Conservation (phyloP, 2,797 vertebrate genomes). For the Champsocephalus esox region DNA sequence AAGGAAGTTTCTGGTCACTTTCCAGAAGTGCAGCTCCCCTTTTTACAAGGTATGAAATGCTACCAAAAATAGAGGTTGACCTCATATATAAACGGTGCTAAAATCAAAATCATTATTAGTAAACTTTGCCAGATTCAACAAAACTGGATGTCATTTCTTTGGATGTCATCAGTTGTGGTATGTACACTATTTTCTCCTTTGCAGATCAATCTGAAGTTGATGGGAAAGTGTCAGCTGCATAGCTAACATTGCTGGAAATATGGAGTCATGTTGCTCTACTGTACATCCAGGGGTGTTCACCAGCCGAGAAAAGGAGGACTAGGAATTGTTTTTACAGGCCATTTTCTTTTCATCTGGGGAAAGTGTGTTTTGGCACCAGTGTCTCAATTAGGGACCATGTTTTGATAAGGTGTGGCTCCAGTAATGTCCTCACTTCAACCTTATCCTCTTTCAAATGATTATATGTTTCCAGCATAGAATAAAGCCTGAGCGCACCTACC, state of each 20-base stretch:
- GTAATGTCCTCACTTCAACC: constrained; percentile 69
- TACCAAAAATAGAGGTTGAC: constrained; percentile 4
- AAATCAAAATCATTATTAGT: constrained; percentile 17
- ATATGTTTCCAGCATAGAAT: constrained; percentile 68
- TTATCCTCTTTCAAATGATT: constrained; percentile 77
- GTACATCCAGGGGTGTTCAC: constrained; percentile 73
- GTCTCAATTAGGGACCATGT: constrained; percentile 72
- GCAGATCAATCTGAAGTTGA: constrained; percentile 15
- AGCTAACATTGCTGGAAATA: constrained; percentile 49
- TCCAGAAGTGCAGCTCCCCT: constrained; percentile 13
- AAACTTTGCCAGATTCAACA: constrained; percentile 18
- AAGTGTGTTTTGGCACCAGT: constrained; percentile 72
- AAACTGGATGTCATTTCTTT: constrained; percentile 1
- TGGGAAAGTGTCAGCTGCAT: constrained; percentile 38
- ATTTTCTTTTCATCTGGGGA: constrained; percentile 71
- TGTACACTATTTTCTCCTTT: constrained; percentile 14
- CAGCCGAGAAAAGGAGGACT: constrained; percentile 57
- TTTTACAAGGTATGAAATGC: neutral
- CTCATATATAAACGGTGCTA: neutral
- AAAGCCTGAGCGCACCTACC: constrained; percentile 53
- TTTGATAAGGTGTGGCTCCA: constrained; percentile 79
- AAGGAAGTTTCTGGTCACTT: constrained; percentile 27
- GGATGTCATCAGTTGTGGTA: neutral
- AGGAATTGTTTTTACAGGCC: constrained; percentile 65
- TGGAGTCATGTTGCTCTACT: constrained; percentile 63